These are phyloP conservation scores for Acanthornis magna DNA, from an alignment of 2,797 vertebrate species.

Conservation along the genomic window DNA sequence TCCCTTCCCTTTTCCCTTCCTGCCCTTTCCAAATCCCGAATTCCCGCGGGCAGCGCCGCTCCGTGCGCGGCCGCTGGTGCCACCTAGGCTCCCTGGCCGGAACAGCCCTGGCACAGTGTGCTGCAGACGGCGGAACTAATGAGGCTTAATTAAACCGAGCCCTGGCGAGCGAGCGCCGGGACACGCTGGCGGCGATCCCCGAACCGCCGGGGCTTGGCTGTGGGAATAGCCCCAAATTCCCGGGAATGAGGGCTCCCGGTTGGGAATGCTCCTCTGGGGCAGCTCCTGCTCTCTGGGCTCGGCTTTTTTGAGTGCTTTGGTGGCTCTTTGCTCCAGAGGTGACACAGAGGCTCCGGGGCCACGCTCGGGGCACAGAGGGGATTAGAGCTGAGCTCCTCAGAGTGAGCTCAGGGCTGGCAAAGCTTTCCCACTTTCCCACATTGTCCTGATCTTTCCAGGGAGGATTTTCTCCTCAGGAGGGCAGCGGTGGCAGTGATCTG, in stretches of 20 bases:
- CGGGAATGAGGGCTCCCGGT: not conserved
- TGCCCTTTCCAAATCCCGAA: too few species aligned
- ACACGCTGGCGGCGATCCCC: not conserved
- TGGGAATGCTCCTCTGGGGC: not conserved
- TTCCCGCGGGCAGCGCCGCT: too few species aligned
- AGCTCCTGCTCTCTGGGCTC: not conserved
- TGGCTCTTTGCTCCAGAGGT: not conserved
- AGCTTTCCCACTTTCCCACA: not conserved
- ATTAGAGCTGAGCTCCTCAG: not conserved
- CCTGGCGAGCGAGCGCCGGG: not conserved
- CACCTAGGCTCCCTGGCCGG: not conserved
- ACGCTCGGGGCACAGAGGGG: too few species aligned
- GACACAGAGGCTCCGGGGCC: not conserved
- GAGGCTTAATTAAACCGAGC: slow-evolving; percentile 20
- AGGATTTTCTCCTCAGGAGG: not conserved
- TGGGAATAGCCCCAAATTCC: too few species aligned
- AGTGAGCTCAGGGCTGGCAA: not conserved
- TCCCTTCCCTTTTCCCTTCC: too few species aligned
- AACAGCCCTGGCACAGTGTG: not conserved
- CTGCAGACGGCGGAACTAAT: not conserved
- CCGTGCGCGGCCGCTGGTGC: not conserved
- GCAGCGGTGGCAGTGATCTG: not conserved
- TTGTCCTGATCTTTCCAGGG: not conserved
- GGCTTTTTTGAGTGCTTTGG: not conserved
- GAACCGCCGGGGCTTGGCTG: not conserved